Evolutionary conservation across 2,797 vertebrate species (phyloP).

Genomic region (Dallia pectoralis): DNA sequence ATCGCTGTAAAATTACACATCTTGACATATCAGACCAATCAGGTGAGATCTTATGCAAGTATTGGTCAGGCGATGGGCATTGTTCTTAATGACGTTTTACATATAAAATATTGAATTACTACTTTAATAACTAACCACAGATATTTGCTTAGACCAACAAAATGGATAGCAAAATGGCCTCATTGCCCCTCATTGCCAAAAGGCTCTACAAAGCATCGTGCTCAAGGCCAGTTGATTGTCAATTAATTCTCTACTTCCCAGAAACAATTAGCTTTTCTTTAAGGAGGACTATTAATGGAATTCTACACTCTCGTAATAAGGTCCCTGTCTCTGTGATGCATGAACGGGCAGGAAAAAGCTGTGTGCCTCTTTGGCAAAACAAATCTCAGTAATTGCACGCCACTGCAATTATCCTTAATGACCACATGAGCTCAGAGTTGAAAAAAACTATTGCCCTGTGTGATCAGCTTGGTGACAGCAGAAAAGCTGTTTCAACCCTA

Average conservation of each 20-base stretch:
- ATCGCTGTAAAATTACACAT: no score
- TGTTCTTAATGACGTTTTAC: not conserved
- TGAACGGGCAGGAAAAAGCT: not conserved
- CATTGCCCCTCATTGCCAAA: not conserved
- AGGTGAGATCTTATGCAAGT: no score
- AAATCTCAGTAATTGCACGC: conserved; percentile 12
- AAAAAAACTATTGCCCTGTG: conserved; percentile 6
- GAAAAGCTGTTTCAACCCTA: not conserved
- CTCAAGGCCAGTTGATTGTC: not conserved
- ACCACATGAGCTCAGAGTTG: conserved; percentile 3
- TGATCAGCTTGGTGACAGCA: not conserved
- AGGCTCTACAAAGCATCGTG: not conserved
- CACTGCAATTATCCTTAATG: conserved; percentile 21
- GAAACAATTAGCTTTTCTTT: not conserved
- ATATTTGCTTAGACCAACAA: not conserved
- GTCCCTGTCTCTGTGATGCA: not conserved
- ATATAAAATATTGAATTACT: not conserved
- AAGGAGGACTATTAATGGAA: not conserved
- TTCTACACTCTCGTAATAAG: not conserved
- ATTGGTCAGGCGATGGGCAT: no score
- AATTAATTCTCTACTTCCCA: not conserved
- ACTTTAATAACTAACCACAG: not conserved
- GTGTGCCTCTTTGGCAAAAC: not conserved
- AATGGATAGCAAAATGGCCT: not conserved
- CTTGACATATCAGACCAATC: no score